phyloP scores from a whole-genome alignment of 2,797 vertebrate species.

The Platyrinchus mystaceus region DNA sequence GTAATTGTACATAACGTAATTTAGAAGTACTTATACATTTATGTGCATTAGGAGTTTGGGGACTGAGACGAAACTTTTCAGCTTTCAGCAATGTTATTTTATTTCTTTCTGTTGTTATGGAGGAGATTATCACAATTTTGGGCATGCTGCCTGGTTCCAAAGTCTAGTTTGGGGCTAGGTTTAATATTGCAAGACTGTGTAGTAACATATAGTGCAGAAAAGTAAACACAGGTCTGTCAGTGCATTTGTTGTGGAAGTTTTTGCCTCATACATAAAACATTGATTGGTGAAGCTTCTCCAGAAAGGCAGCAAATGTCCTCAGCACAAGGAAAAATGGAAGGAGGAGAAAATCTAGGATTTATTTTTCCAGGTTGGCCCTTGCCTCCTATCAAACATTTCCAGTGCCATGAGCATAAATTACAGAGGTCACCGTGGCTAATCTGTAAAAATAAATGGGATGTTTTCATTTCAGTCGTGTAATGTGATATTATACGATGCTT shows the following conservation, averaged over 20 bases:
- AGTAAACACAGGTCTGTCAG: not conserved
- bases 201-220: slow-evolving; percentile 14
- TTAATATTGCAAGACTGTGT: slow-evolving; percentile 16
- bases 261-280: not conserved
- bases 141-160: slow-evolving; percentile 48
- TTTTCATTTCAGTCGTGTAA: slow-evolving; percentile 18
- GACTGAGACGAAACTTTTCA: not conserved
- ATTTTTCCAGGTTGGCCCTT: slow-evolving; percentile 23
- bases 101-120: slow-evolving; percentile 21
- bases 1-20: not conserved
- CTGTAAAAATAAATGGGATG: slow-evolving; percentile 46
- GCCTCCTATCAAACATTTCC: slow-evolving; percentile 31
- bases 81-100: slow-evolving; percentile 17
- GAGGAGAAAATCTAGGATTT: slow-evolving; percentile 5
- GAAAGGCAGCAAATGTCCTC: not conserved
- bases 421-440: slow-evolving; percentile 20
- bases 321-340: not conserved
- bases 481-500: not conserved
- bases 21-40: not conserved
- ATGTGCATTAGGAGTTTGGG: not conserved
- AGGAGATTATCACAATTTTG: slow-evolving; percentile 47
- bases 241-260: not conserved
- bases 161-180: slow-evolving; percentile 40
- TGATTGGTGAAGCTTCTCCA: not conserved
- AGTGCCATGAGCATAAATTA: not conserved